Evolutionary conservation across 2,888 invertebrate species (phyloP).

Genomic region (Scaptomyza tumidula): DNA sequence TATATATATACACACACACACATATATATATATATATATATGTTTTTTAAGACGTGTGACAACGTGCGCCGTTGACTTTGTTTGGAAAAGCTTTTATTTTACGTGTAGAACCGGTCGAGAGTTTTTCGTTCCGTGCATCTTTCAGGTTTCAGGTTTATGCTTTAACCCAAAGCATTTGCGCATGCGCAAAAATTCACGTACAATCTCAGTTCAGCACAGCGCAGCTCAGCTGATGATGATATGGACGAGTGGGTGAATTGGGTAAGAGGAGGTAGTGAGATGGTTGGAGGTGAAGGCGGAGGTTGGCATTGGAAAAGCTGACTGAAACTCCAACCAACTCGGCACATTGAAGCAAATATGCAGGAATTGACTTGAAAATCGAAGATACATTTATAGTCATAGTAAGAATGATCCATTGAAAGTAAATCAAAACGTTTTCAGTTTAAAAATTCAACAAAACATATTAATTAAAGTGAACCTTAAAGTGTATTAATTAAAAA

Average conservation of each 20-base stretch:
- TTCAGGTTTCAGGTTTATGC: constrained; percentile 37
- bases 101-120: constrained; percentile 57
- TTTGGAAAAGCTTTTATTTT: constrained; percentile 46
- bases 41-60: constrained; percentile 50
- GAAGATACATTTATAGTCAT: too few species aligned
- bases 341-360: constrained; percentile 22
- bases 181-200: constrained; percentile 35
- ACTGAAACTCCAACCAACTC: too few species aligned
- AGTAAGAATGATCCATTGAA: not conserved
- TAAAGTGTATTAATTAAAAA: too few species aligned
- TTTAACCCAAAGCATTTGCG: constrained; percentile 1
- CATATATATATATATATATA: constrained; percentile 21
- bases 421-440: too few species aligned
- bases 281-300: constrained; percentile 6
- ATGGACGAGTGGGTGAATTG: constrained; percentile 1
- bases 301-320: constrained; percentile 14
- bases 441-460: too few species aligned
- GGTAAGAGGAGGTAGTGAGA: constrained; percentile 7
- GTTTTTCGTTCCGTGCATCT: constrained; percentile 36
- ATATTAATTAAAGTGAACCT: too few species aligned
- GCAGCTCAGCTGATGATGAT: not conserved
- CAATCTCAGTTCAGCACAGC: not conserved
- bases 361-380: not conserved
- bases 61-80: constrained; percentile 57
- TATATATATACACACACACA: constrained; percentile 25